These are phyloP conservation scores for Miniopterus natalensis DNA, from an alignment of 2,113 vertebrate genomes.

Conservation along the genomic window DNA sequence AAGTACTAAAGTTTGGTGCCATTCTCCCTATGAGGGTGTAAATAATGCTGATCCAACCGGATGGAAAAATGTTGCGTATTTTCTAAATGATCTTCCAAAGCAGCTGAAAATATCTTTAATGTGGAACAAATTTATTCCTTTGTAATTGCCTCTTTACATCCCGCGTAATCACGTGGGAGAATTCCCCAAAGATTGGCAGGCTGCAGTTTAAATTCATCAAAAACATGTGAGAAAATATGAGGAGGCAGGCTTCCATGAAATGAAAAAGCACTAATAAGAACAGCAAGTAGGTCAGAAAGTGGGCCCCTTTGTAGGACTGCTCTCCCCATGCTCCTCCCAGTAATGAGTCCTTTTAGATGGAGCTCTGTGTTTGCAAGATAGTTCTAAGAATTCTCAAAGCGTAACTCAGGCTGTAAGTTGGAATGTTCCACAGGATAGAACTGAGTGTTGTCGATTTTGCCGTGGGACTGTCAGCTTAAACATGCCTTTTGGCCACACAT, in stretches of 20 bases:
- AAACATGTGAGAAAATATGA: slow-evolving; percentile 56
- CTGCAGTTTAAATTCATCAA: slow-evolving; percentile 50
- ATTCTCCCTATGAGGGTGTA: neutral
- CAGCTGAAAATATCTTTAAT: slow-evolving; percentile 63
- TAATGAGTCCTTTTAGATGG: neutral
- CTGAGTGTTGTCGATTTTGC: no score
- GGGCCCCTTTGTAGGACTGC: neutral
- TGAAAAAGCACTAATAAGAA: slow-evolving; percentile 16
- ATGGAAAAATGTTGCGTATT: slow-evolving; percentile 48
- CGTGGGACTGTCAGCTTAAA: neutral
- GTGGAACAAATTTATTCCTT: slow-evolving; percentile 73
- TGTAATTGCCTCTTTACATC: slow-evolving; percentile 71
- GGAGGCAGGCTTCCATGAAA: slow-evolving; percentile 2
- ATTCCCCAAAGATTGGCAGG: slow-evolving; percentile 55
- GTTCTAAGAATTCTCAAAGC: neutral
- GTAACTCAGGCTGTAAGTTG: neutral
- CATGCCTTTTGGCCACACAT: neutral
- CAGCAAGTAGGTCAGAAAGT: neutral
- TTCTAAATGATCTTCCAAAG: slow-evolving; percentile 61
- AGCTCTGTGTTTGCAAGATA: neutral
- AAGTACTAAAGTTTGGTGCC: neutral
- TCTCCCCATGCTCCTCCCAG: neutral
- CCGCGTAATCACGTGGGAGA: slow-evolving; percentile 49
- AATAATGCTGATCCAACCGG: slow-evolving; percentile 28
- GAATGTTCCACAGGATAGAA: neutral